Base-by-base conservation (phyloP, 2,888 invertebrate species). In the Polyommatus iphigenia region DNA sequence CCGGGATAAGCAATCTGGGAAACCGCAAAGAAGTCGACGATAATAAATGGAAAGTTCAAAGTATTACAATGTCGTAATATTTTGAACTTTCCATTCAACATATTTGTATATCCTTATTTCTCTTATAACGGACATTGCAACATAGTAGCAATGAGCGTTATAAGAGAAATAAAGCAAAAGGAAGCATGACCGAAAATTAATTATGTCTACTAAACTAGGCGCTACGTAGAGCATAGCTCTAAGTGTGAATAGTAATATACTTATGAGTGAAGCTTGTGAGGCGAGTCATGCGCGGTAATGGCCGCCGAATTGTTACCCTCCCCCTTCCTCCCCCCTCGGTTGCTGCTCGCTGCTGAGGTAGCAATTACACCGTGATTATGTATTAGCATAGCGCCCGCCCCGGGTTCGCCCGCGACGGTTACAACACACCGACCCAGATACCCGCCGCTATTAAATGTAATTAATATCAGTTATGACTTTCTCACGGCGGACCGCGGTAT, bases 261-360 rank as follows among this genome's bases (percentile, higher is more conserved):
- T 20, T 20, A 20, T 59, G 59, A n/a, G 59, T 59, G n/a, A n/a
- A 57, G n/a, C 57, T 36, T 71, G 36, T 57, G 71, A 85, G 83
- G 84, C 89, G 84, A 90, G 89, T 90, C 90, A 89, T 87, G 88
- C 86, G 84, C 86, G 79, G 84, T 90, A 89, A 90, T 90, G 86
- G 85, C 83, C 84, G 81, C 83, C 85, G 81, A 86, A 84, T 85
- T 85, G 32, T 79, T 71, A 72, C 79, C 76, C 77, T 79, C 79
- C 81, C 78, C 79, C 79, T 79, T 80, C 32, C 78, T 54, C 20
- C 7, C 77, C 29, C 32, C 10, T 13, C 46, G 13, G 46, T 10
- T 46, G 10, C 46, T 10, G 10, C 71, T 54, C n/a, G 32, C 29
- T 32, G 54, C 29, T 54, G 54, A 72, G 77, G 29, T 67, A 67